Evolutionary conservation across 2,113 vertebrate species (phyloP), one percentile per base, ranked within the genome.

Genomic region (Poeciliopsis occidentalis): DNA sequence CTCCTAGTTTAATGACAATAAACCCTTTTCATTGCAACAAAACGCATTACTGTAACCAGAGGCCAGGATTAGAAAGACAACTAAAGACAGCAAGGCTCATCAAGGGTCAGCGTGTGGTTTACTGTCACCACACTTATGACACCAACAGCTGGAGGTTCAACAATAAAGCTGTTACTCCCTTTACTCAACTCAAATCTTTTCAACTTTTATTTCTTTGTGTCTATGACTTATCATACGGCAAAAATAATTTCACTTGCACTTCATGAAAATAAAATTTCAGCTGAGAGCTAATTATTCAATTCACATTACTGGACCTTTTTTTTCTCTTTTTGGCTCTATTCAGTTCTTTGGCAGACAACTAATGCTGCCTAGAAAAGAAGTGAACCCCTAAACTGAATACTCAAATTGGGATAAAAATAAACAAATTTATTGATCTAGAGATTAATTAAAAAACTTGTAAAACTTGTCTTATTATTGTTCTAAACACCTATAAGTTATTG

Each of bases 1-100:
- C 76, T 80, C 71, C 80, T 81, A 85, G 87, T 86, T 86, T 91
- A 87, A 79, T 64, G 64, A 83, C 81, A 83, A 89, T 90, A 87
- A 78, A 89, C 80, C 60, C 88, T 93, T 91, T 84, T 90, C 90
- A 90, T 93, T 91, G 91, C 82, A 85, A 93, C 90, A 76, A 81
- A 71, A 78, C 69, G 78, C 75, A 92, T 92, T 89, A 87, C 80
- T 79, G 73, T 71, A 67, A 84, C 77, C 72, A 47, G 51, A 67
- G 84, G 80, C 72, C 80, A 76, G 67, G 73, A 73, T 60, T 12
- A 67, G 57, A 67, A 72, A 67, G 71, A 73, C 63, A 73, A 67
- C 19, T 24, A 51, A 66, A 69, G 22, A 30, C 54, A 64, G 79
- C 13, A 17, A 47, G 72, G 71, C 63, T 80, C 65, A 72, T 62